Conservation (phyloP, 2,888 invertebrate species). For the Tiphia femorata region DNA sequence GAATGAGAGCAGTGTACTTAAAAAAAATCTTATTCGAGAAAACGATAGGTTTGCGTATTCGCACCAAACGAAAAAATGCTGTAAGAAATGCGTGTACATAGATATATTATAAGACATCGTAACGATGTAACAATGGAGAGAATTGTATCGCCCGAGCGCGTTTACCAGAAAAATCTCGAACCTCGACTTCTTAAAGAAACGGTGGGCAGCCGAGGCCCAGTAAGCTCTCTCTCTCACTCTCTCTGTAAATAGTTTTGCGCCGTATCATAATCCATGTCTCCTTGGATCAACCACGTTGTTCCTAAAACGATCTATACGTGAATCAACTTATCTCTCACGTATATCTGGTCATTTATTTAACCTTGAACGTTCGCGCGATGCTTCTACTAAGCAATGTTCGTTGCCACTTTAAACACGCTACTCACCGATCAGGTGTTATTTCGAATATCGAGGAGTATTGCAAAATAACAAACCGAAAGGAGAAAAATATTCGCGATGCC, state of each 20-base stretch:
- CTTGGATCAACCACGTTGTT: slow-evolving; percentile 48
- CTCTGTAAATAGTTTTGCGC: slow-evolving; percentile 56
- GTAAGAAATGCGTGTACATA: too few species aligned
- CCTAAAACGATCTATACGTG: slow-evolving; percentile 38
- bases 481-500: not conserved
- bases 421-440: not conserved
- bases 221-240: too few species aligned
- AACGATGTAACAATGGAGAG: too few species aligned
- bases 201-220: slow-evolving; percentile 49
- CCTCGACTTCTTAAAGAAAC: slow-evolving; percentile 42
- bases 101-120: too few species aligned
- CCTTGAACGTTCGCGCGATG: slow-evolving; percentile 20
- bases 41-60: too few species aligned
- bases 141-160: too few species aligned
- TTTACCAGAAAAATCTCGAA: too few species aligned
- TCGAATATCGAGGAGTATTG: not conserved
- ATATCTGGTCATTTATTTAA: slow-evolving; percentile 16
- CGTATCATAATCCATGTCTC: slow-evolving; percentile 48
- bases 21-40: too few species aligned
- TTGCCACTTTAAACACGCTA: not conserved
- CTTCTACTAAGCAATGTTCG: not conserved
- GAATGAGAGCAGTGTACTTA: too few species aligned
- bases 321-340: slow-evolving; percentile 15
- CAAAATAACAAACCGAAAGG: not conserved
- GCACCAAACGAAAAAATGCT: too few species aligned